Evolutionary conservation across 2,113 vertebrate species (phyloP), one percentile per base, ranked within the genome.

Genomic region (Platichthys flesus): DNA sequence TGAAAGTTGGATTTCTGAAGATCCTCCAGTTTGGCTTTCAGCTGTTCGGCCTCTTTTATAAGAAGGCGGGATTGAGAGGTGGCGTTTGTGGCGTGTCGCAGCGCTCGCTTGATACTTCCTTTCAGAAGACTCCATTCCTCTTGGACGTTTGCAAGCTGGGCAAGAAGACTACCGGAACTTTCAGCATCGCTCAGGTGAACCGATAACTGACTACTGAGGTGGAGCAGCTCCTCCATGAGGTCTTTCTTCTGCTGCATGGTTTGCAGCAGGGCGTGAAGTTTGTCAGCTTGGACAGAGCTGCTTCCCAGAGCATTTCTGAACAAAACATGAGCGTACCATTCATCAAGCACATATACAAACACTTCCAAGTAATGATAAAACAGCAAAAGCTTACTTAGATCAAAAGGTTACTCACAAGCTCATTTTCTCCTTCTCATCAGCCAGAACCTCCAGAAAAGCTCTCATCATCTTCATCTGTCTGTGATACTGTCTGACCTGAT

Each of bases 41-140:
- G 81, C 23, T 93, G 89, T 42, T 78, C 75, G 0, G 93, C 84
- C 79, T 95, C 91, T 63, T 69, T 81, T 63, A 93, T 84, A 3
- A 98, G 82, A 15, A 75, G 49, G 3, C 81, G 81, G 31, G 94
- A 91, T 6, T 97, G 96, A 23, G 86, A 66, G 0, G 85, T 81
- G 68, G 94, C 91, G 37, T 89, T 89, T 2, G 88, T 71, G 2
- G 95, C 87, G 1, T 92, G 94, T 56, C 89, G 91, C 15, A 92
- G 85, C 65, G 94, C 95, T 87, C 90, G 94, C 59, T 94, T 93
- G 66, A 95, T 86, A 6, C 88, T 78, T 5, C 86, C 91, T 23
- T 96, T 93, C 16, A 95, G 76, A 26, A 94, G 94, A 59, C 93
- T 93, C 96, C 96, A 97, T 66, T 94, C 88, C 24, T 90, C 91